Conservation (phyloP, 2,888 invertebrate species). For the Timandra comae region DNA sequence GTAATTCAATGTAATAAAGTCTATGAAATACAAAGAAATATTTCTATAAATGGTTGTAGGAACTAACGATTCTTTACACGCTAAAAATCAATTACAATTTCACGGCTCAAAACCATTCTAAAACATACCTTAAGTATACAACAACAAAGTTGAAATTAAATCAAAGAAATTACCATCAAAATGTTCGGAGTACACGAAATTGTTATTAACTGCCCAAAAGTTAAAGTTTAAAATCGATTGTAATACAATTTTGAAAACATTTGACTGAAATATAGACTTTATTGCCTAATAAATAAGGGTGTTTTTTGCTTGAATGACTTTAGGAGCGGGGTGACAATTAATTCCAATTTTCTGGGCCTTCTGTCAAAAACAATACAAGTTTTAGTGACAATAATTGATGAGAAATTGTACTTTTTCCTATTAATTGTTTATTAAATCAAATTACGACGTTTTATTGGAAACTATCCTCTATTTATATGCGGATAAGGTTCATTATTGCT, state of each 20-base stretch:
- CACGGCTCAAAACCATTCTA: too few relatives aligned
- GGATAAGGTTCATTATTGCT: too few relatives aligned
- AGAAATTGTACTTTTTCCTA: constrained; percentile 13
- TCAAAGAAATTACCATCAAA: too few relatives aligned
- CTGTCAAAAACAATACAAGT: constrained; percentile 24
- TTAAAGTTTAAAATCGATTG: not conserved
- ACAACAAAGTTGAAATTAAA: too few relatives aligned
- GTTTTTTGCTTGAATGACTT: not conserved
- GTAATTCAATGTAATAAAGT: too few relatives aligned
- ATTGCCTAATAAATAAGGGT: not conserved
- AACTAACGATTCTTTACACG: constrained; percentile 44
- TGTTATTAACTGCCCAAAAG: too few relatives aligned
- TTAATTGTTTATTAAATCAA: too few relatives aligned
- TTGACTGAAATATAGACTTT: constrained; percentile 9
- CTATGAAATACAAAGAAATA: constrained; percentile 7
- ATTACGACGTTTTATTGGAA: too few relatives aligned
- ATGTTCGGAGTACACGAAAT: too few relatives aligned
- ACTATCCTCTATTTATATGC: too few relatives aligned
- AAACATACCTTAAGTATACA: too few relatives aligned
- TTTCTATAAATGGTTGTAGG: too few relatives aligned
- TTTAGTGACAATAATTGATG: constrained; percentile 15
- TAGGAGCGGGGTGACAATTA: constrained; percentile 16
- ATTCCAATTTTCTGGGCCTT: constrained; percentile 24
- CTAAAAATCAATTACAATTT: constrained; percentile 45
- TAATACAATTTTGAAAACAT: not conserved